Base-by-base conservation (phyloP, 1,140 invertebrate species). In the Drosophila murphyi region DNA sequence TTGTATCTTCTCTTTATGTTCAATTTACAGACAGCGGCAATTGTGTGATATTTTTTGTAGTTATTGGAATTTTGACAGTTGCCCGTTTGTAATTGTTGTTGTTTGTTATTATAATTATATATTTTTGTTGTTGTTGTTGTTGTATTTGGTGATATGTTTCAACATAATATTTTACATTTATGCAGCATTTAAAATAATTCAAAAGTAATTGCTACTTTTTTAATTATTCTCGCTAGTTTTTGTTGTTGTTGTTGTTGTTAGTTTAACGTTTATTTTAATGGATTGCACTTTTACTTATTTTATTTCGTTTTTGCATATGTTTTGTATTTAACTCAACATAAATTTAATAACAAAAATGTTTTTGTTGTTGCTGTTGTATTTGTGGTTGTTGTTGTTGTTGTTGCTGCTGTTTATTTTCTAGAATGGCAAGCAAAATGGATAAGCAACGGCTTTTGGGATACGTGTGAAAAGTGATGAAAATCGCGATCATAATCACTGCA, bases 331-430 rank as follows among this genome's bases (percentile, higher is more conserved):
- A 78, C 72, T 88, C 83, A 89, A 89, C 85, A 85, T 80, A 89
- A 89, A 89, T 85, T 81, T 85, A 89, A 79, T 89, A 89, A 88
- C 80, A 89, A 75, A 88, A 80, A 82, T 88, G 67, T 88, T 76
- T 56, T 65, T 79, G 68, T 37, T 83, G 82, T 73, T 76, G 73
- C 32, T 80, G 77, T 64, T 69, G 79, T 60, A 52, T 48, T 60
- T 68, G 63, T 61, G 76, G 61, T 54, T 83, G 76, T 56, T 76
- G 68, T 60, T 83, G 72, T 83, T 85, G 63, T 61, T 80, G 61
- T 54, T 83, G 76, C 55, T 76, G 68, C 55, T 83, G 72, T 83
- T 85, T 73, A 60, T 76, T 86, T 81, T 87, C 83, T 87, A 83
- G 64, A 89, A 72, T 69, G 54, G 72, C 57, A 55, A 87, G 72